Evolutionary conservation across 2,888 invertebrate species (phyloP).

Genomic region (Terebella lapidaria): DNA sequence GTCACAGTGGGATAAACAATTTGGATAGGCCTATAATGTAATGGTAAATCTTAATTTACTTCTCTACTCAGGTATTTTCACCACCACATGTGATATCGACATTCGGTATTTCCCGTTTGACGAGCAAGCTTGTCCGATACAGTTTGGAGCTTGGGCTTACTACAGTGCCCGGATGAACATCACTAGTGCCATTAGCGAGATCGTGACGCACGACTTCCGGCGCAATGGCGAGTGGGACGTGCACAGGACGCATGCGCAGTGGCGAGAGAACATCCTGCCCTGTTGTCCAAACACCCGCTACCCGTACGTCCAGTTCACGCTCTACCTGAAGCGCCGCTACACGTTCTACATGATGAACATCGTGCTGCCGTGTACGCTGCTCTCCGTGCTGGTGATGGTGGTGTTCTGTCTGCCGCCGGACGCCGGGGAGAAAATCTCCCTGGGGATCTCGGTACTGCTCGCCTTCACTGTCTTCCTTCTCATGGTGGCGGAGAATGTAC

Average conservation of each 20-base stretch:
- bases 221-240: constrained; percentile 28
- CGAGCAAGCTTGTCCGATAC: constrained; percentile 25
- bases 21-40: too few species aligned
- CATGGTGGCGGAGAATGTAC: constrained; percentile 33
- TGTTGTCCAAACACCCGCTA: constrained; percentile 27
- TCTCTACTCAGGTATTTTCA: constrained; percentile 23
- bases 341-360: constrained; percentile 29
- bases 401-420: constrained; percentile 42
- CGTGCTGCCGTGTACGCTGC: constrained; percentile 25
- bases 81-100: constrained; percentile 29
- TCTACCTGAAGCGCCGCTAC: constrained; percentile 20
- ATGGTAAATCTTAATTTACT: too few species aligned
- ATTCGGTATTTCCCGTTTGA: constrained; percentile 30
- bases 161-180: constrained; percentile 28
- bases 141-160: constrained; percentile 28
- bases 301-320: constrained; percentile 25
- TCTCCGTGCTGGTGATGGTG: constrained; percentile 35
- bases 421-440: constrained; percentile 33
- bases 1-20: too few species aligned
- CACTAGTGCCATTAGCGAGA: constrained; percentile 15
- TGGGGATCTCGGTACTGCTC: constrained; percentile 25
- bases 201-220: constrained; percentile 23
- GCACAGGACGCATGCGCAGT: constrained; percentile 17
- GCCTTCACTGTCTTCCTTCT: constrained; percentile 27
- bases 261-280: constrained; percentile 23